Evolutionary conservation across 2,797 vertebrate species (phyloP).

Genomic region (Sebastes kiyomatsui): DNA sequence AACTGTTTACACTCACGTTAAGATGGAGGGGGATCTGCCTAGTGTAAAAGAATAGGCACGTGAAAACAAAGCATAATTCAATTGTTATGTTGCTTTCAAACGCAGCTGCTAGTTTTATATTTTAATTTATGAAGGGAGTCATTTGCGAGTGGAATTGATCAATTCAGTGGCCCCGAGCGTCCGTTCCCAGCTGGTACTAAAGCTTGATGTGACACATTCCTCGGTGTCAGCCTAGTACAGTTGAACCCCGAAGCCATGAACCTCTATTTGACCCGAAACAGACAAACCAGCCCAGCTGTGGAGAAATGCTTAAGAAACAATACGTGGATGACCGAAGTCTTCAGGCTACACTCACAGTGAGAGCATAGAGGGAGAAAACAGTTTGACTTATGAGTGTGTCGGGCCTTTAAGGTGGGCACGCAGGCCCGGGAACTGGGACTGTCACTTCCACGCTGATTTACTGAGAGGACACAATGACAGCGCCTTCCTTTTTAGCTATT

Average conservation of each 20-base stretch:
- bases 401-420: conserved; percentile 55
- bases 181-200: conserved; percentile 51
- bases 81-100: conserved; percentile 57
- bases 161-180: conserved; percentile 38
- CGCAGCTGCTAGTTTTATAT: conserved; percentile 8
- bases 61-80: conserved; percentile 61
- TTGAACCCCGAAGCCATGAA: conserved; percentile 68
- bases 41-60: conserved; percentile 28
- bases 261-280: conserved; percentile 67
- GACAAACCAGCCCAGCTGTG: conserved; percentile 63
- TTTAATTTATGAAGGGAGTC: conserved; percentile 7
- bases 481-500: conserved; percentile 70
- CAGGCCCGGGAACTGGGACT: conserved; percentile 48
- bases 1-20: conserved; percentile 68
- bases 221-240: conserved; percentile 55
- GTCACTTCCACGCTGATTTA: conserved; percentile 74
- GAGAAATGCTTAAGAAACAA: conserved; percentile 67
- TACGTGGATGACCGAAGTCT: conserved; percentile 62
- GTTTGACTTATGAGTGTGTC: conserved; percentile 63
- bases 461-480: conserved; percentile 64
- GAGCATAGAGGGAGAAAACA: conserved; percentile 51
- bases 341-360: conserved; percentile 60
- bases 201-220: conserved; percentile 66
- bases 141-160: conserved; percentile 43
- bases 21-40: conserved; percentile 63